A percentile compares a stretch with the other conserved stretches of the same genome.
These are phyloP conservation scores for Drosophila limbata DNA, from an alignment of 2,888 invertebrate species.

Conservation along the genomic window DNA sequence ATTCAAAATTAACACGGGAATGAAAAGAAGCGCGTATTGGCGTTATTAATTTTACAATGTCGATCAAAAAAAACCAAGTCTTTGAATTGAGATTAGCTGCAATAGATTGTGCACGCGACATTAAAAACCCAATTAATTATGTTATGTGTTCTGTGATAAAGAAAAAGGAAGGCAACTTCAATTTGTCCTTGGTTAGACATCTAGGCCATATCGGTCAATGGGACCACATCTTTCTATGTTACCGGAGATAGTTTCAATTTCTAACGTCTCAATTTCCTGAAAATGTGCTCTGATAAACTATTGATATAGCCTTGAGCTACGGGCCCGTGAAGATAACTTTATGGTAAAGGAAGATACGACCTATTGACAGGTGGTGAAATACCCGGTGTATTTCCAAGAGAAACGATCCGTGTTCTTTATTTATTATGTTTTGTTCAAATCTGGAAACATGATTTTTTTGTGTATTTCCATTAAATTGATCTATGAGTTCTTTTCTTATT, in stretches of 20 bases:
- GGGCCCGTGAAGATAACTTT: conserved; percentile 14
- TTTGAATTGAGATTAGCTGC: conserved; percentile 51
- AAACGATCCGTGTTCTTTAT: neutral
- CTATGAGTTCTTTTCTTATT: neutral
- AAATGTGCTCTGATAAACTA: conserved; percentile 26
- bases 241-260: conserved; percentile 42
- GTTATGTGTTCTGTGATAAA: conserved; percentile 26
- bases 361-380: conserved; percentile 33
- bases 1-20: conserved; percentile 30
- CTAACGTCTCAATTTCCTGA: conserved; percentile 19
- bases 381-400: neutral
- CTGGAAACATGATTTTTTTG: neutral
- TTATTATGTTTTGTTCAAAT: conserved; percentile 1
- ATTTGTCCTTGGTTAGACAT: conserved; percentile 53
- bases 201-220: conserved; percentile 56
- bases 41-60: conserved; percentile 46
- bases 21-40: conserved; percentile 4
- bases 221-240: conserved; percentile 7
- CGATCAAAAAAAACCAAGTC: conserved; percentile 17
- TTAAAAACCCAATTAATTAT: conserved; percentile 54
- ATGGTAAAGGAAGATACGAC: conserved; percentile 8
- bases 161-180: neutral
- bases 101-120: conserved; percentile 36
- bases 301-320: conserved; percentile 34
- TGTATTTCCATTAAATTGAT: neutral